Conservation (phyloP, 2,113 vertebrate species). For the Rhea americana region DNA sequence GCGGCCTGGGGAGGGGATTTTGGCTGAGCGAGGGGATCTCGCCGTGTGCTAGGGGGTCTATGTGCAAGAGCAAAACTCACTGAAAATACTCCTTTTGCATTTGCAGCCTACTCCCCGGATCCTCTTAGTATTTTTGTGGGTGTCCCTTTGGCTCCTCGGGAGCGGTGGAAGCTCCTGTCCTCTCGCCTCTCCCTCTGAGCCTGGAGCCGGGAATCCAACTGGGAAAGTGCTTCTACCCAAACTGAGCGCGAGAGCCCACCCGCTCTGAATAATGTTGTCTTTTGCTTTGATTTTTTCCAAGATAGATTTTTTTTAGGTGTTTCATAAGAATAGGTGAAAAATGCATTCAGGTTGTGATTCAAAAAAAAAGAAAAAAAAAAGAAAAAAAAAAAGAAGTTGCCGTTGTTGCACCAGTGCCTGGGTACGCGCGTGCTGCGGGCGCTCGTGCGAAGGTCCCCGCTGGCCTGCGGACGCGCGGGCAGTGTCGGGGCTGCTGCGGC, state of each 20-base stretch:
- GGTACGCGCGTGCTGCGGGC: neutral
- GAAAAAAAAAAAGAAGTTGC: neutral
- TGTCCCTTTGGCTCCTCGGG: neutral
- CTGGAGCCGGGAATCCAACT: too few species aligned
- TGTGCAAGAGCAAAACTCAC: neutral
- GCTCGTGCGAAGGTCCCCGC: too few species aligned
- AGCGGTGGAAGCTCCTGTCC: neutral
- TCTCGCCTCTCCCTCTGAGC: neutral
- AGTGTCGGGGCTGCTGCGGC: too few species aligned
- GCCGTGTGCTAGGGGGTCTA: neutral
- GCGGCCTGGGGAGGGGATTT: too few species aligned
- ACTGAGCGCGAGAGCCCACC: too few species aligned
- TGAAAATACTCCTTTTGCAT: neutral
- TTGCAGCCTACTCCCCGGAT: neutral
- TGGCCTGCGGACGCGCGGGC: too few species aligned
- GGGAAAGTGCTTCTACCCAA: too few species aligned
- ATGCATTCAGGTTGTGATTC: neutral
- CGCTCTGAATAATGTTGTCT: neutral
- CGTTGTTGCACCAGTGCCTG: neutral
- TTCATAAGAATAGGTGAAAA: neutral
- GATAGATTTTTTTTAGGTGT: neutral
- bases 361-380: neutral
- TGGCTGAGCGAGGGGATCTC: fast-evolving
- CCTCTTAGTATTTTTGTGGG: neutral
- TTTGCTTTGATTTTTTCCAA: neutral